Base-by-base conservation (phyloP, 2,888 invertebrate genomes). In the Fragum whitleyi region DNA sequence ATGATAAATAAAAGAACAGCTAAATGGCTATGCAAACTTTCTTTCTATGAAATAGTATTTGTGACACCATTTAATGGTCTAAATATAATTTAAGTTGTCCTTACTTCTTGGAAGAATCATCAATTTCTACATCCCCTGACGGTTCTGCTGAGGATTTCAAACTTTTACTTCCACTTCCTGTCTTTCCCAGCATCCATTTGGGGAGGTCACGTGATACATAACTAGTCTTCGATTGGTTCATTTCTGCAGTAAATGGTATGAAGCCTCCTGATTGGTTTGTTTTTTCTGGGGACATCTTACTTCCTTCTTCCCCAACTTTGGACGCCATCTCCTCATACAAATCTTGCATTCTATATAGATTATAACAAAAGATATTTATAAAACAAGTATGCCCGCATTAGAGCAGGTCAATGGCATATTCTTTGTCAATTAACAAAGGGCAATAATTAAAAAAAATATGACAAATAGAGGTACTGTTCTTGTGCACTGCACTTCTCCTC, bases 121-220 rank as follows among this genome's bases (percentile, higher is more conserved):
- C 21, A 19, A 62, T 70, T 57, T 73, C 77, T 42, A 57, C 47
- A 47, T 47, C 47, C n/a, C 47, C 47, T n/a, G 29, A 65, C 14
- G 72, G 28, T 5, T 77, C 73, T n/a, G 51, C 14, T 3, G 78
- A 67, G 57, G 79, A 76, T 57, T 36, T 67, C n/a, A 26, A 65
- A 42, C 42, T 65, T 14, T 62, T 71, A 11, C 53, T 51, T 11
- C 55, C 61, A 53, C 68, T 76, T 19, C 47, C 55, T 7, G 67
- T 65, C 59, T 62, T 83, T 57, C 80, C 77, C 62, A 87, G 0
- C 89, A 89, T 89, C 89, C 89, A 89, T 32, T 74, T 81, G 3
- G 89, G 89, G 28, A 87, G 81, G 53, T 82, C 84, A 59, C 86
- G 77, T 59, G 67, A 79, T 65, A 42, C 39, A 36, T 51, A 14